A percentile compares a stretch with the other conserved stretches of the same genome.
Conservation (phyloP, 1,140 invertebrate genomes). For the Trichonephila clavipes region DNA sequence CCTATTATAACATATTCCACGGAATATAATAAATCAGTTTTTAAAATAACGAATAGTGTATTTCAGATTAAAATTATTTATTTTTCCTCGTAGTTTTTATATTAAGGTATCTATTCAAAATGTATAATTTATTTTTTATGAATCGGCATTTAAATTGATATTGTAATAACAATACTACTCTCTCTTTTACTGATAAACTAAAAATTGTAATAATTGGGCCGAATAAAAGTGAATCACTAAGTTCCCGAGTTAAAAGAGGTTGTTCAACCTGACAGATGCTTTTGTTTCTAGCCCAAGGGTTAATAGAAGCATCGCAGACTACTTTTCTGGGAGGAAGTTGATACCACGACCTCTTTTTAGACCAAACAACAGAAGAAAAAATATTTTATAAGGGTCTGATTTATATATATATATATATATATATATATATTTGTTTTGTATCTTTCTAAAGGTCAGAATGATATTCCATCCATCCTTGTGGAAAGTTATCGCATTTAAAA, state of each 20-base stretch:
- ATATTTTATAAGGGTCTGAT: constrained; percentile 5
- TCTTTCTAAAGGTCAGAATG: constrained; percentile 4
- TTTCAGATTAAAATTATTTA: too few species aligned
- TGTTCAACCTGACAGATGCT: constrained; percentile 41
- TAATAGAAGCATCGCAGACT: not conserved
- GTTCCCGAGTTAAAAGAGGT: constrained; percentile 53
- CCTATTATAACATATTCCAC: too few species aligned
- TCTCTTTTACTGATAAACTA: not conserved
- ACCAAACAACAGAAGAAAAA: constrained; percentile 29
- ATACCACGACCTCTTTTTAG: constrained; percentile 53
- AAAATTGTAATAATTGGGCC: constrained; percentile 38
- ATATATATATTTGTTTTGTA: constrained; percentile 22
- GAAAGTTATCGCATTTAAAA: not conserved
- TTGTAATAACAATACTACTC: not conserved
- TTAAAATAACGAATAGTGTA: too few species aligned
- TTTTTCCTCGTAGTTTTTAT: too few species aligned
- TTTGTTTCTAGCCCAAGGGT: constrained; percentile 29
- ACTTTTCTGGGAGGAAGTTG: constrained; percentile 56
- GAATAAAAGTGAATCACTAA: constrained; percentile 43
- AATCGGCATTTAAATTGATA: not conserved
- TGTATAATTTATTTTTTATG: not conserved
- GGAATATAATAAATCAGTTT: too few species aligned
- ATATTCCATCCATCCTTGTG: not conserved
- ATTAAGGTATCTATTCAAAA: too few species aligned
- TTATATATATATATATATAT: too few species aligned